Percentiles rank a stretch among this genome's conserved stretches.
phyloP scores from a whole-genome alignment of 2,113 vertebrate species.

The Xenotilapia longispinis region DNA sequence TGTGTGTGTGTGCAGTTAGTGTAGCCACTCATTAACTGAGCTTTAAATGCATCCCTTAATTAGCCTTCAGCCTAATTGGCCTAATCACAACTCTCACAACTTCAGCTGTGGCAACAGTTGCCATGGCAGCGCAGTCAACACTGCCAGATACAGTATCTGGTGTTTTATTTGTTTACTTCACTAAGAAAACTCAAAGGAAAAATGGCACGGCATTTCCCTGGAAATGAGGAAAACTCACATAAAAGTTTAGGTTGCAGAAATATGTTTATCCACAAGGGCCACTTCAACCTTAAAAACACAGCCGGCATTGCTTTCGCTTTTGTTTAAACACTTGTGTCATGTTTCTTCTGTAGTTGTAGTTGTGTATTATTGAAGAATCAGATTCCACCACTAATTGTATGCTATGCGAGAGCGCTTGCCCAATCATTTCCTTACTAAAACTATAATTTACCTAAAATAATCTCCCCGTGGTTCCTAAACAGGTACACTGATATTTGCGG shows the following conservation, averaged over 20 bases:
- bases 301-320: neutral
- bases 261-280: neutral
- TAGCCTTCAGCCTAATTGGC: conserved; percentile 55
- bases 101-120: conserved; percentile 53
- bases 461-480: neutral
- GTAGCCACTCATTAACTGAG: conserved; percentile 53
- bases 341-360: neutral
- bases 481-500: conserved; percentile 1
- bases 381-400: conserved; percentile 36
- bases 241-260: neutral
- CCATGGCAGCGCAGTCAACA: neutral
- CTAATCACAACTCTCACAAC: conserved; percentile 58
- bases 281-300: neutral
- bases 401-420: neutral
- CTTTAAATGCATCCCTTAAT: conserved; percentile 71
- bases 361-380: conserved; percentile 23
- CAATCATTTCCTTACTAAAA: neutral
- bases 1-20: neutral
- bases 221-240: neutral
- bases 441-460: conserved; percentile 23
- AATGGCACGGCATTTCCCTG: neutral
- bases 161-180: conserved; percentile 19
- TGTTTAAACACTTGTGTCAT: neutral
- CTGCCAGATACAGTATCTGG: neutral
- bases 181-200: neutral